phyloP scores from a whole-genome alignment of 2,113 vertebrate genomes.

The mouse (Mus musculus) region GRCm39 chr1:155097001-155097500 shows the following conservation, averaged over 20 bases:
- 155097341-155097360: background rate
- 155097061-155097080: conserved; percentile 85
- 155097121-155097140: conserved; percentile 66
- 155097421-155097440: background rate
- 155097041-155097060: background rate
- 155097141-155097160: conserved; percentile 55
- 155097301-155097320: background rate
- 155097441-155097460: background rate
- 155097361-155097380: background rate
- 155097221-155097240: conserved; percentile 91
- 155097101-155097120: conserved; percentile 91
- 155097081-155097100: conserved; percentile 92
- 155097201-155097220: conserved; percentile 89
- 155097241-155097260: conserved; percentile 59
- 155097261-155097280: conserved; percentile 75
- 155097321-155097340: conserved; percentile 67
- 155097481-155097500: background rate
- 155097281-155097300: background rate
- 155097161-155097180: conserved; percentile 91
- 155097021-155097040: background rate
- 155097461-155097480: background rate
- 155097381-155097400: background rate
- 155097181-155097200: conserved; percentile 89
- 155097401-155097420: background rate
- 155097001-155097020: background rate